phyloP scores from a whole-genome alignment of 2,888 invertebrate species.

The Anthophora plumipes region DNA sequence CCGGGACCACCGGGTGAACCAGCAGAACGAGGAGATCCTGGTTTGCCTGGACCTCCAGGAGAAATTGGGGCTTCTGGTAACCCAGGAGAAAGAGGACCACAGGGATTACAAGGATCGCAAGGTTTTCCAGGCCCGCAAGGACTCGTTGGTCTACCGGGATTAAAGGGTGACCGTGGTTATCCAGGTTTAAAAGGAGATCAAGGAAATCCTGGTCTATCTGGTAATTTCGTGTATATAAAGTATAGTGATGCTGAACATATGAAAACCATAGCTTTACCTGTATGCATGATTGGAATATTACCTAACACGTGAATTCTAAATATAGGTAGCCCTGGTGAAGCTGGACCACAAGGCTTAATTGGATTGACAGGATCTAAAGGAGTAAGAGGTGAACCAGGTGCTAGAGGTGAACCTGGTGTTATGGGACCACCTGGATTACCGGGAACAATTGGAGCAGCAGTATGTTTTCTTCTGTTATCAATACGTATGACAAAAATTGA shows the following conservation, averaged over 20 bases:
- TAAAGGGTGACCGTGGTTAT: slow-evolving; percentile 91
- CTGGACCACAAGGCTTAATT: slow-evolving; percentile 87
- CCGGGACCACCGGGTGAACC: slow-evolving; percentile 92
- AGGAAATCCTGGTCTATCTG: slow-evolving; percentile 88
- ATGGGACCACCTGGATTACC: slow-evolving; percentile 92
- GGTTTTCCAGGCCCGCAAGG: slow-evolving; percentile 90
- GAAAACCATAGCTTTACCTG: too few species aligned
- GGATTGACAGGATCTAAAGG: slow-evolving; percentile 91
- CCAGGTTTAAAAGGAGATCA: slow-evolving; percentile 90
- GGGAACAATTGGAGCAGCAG: slow-evolving; percentile 90
- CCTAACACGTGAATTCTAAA: background rate
- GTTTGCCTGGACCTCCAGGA: slow-evolving; percentile 89
- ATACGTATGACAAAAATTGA: background rate
- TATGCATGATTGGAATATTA: slow-evolving; percentile 1
- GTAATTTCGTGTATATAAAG: slow-evolving; percentile 78
- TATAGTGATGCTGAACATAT: background rate
- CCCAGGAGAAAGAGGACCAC: slow-evolving; percentile 90
- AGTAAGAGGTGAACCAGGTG: slow-evolving; percentile 90
- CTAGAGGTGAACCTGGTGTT: slow-evolving; percentile 90
- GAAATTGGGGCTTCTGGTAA: slow-evolving; percentile 91
- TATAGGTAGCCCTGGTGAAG: slow-evolving; percentile 88
- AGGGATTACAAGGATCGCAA: slow-evolving; percentile 89
- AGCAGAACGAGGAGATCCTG: slow-evolving; percentile 92
- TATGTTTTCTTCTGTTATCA: slow-evolving; percentile 79
- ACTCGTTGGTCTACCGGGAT: slow-evolving; percentile 89